Conservation (phyloP, 2,797 vertebrate genomes). For the Pagetopsis macropterus region DNA sequence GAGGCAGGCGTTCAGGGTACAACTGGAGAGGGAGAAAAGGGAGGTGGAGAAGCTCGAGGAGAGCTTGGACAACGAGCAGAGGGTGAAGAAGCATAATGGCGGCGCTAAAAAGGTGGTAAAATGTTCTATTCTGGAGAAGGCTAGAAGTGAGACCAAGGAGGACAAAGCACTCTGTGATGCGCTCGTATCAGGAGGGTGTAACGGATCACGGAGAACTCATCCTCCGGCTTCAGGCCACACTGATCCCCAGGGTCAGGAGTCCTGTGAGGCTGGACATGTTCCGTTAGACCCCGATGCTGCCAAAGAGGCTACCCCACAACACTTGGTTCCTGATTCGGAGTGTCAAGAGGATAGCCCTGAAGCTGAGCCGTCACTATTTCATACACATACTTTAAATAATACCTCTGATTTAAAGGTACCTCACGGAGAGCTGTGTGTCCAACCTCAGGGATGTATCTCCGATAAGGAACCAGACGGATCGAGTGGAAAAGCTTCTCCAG, state of each 20-base stretch:
- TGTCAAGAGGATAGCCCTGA: not conserved
- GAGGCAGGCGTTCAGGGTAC: slow-evolving; percentile 50
- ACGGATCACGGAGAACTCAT: not conserved
- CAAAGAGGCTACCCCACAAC: slow-evolving; percentile 5
- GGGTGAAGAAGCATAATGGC: slow-evolving; percentile 25
- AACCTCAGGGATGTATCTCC: not conserved
- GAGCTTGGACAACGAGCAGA: slow-evolving; percentile 56
- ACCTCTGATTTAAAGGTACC: not conserved
- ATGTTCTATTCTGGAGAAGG: slow-evolving; percentile 64
- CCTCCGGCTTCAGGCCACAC: not conserved
- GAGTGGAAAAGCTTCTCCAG: slow-evolving; percentile 4
- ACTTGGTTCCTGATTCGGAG: slow-evolving; percentile 3
- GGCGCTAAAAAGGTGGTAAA: slow-evolving; percentile 43
- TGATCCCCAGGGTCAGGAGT: not conserved
- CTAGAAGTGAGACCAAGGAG: slow-evolving; percentile 13
- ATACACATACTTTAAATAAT: not conserved
- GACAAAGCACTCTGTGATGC: slow-evolving; percentile 36
- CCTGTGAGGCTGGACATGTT: not conserved
- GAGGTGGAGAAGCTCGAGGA: slow-evolving; percentile 74
- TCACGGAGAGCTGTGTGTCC: not conserved
- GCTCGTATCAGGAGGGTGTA: slow-evolving; percentile 34
- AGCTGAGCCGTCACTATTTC: not conserved
- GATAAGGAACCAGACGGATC: not conserved
- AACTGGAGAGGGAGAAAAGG: slow-evolving; percentile 73
- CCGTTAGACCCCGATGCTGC: not conserved